Evolutionary conservation across 2,888 invertebrate species (phyloP).

Genomic region (Cataglyphis livida): DNA sequence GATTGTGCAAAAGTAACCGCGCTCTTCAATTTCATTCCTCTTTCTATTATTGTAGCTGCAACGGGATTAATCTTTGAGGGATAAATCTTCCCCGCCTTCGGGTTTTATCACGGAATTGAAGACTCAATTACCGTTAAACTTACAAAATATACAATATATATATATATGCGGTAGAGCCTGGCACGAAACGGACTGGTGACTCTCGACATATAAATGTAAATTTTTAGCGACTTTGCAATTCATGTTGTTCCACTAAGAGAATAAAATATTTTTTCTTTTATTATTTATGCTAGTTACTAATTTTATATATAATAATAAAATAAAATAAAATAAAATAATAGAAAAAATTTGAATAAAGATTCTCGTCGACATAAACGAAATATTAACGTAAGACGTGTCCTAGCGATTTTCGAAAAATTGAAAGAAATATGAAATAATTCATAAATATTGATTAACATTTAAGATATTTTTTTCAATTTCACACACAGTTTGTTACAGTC

Average conservation of each 20-base stretch:
- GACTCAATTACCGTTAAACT: slow-evolving; percentile 57
- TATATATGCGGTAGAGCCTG: slow-evolving; percentile 39
- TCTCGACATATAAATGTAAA: background rate
- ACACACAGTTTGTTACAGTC: background rate
- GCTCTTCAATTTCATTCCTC: slow-evolving; percentile 2
- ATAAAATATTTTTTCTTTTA: background rate
- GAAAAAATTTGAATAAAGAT: background rate
- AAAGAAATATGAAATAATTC: slow-evolving; percentile 4
- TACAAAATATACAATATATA: slow-evolving; percentile 34
- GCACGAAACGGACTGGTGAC: slow-evolving; percentile 44
- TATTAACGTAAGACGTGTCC: background rate
- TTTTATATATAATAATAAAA: background rate
- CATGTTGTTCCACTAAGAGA: background rate
- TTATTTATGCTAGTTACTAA: background rate
- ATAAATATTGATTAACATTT: background rate
- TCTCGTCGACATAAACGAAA: background rate
- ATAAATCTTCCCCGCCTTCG: slow-evolving; percentile 42
- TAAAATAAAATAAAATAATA: background rate
- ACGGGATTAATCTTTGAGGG: background rate
- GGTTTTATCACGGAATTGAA: slow-evolving; percentile 64
- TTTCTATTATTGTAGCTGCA: slow-evolving; percentile 12
- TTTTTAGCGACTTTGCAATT: slow-evolving; percentile 1
- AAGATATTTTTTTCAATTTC: background rate
- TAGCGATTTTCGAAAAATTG: background rate
- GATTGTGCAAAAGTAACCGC: slow-evolving; percentile 19